phyloP scores from a whole-genome alignment of 92 coral and sea anemone genomes.

The Zoanthus solanderi region DNA sequence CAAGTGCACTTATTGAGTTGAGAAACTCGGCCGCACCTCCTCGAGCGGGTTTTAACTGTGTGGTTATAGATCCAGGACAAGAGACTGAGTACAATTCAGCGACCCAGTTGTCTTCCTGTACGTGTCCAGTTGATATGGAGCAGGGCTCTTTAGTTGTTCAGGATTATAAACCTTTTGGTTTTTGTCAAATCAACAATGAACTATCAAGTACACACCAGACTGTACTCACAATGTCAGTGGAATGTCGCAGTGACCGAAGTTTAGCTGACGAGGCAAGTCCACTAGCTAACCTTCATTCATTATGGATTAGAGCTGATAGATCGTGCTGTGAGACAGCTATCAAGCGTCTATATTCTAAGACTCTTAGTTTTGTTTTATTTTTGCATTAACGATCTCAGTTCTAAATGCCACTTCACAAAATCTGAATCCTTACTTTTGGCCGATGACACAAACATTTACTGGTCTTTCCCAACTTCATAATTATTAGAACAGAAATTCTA shows the following conservation, averaged over 20 bases:
- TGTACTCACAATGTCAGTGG: conserved; percentile 1
- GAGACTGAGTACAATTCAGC: neutral
- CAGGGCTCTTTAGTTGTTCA: neutral
- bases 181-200: neutral
- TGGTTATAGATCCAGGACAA: conserved; percentile 36
- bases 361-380: no score
- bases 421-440: no score
- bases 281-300: neutral
- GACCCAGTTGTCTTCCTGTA: neutral
- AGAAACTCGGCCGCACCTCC: conserved; percentile 38
- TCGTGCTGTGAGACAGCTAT: no score
- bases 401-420: no score
- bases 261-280: conserved; percentile 27
- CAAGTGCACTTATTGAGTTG: conserved; percentile 23
- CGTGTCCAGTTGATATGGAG: neutral
- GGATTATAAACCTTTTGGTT: neutral
- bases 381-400: no score
- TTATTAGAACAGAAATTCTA: no score
- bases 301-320: no score
- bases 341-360: no score
- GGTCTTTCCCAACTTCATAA: no score
- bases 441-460: no score
- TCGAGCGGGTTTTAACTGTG: conserved; percentile 16
- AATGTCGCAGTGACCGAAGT: conserved; percentile 16
- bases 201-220: neutral